Evolutionary conservation across 1,140 invertebrate species (phyloP).

Genomic region (Drosophila murphyi): DNA sequence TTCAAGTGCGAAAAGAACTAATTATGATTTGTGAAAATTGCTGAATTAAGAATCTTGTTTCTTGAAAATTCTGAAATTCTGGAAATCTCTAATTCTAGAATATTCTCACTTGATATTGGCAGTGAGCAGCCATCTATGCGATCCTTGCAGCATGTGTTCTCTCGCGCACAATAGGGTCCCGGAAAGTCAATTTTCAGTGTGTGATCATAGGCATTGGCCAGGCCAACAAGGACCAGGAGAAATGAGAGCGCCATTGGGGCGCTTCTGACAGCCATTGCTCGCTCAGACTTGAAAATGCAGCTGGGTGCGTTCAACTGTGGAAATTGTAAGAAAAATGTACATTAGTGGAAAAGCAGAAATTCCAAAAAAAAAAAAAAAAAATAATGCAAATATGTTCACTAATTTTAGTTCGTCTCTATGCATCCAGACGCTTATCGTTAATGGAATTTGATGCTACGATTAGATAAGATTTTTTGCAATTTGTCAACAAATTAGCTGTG

Average conservation of each 20-base stretch:
- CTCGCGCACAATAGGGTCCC: constrained; percentile 75
- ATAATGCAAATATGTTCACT: constrained; percentile 9
- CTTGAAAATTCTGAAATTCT: no score
- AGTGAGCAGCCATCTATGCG: constrained; percentile 90
- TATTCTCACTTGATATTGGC: constrained; percentile 87
- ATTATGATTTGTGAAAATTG: no score
- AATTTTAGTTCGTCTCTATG: constrained; percentile 9
- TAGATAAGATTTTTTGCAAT: constrained; percentile 55
- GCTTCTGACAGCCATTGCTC: constrained; percentile 49
- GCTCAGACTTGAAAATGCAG: constrained; percentile 16
- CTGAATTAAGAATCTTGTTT: no score
- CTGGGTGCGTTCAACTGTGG: constrained; percentile 16
- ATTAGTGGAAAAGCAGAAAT: neutral
- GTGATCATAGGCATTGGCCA: constrained; percentile 63
- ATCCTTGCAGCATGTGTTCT: constrained; percentile 88
- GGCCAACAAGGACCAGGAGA: constrained; percentile 43
- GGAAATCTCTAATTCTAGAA: neutral
- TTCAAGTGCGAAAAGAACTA: no score
- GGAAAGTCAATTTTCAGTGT: constrained; percentile 71
- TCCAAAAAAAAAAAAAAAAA: neutral
- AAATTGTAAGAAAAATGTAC: neutral
- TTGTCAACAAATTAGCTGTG: constrained; percentile 57
- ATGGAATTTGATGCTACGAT: constrained; percentile 30
- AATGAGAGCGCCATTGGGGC: constrained; percentile 45
- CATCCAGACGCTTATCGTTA: constrained; percentile 27